A percentile compares a stretch with the other conserved stretches of the same genome.
Conservation (phyloP, 1,140 invertebrate species). For the Megalonaias nervosa region DNA sequence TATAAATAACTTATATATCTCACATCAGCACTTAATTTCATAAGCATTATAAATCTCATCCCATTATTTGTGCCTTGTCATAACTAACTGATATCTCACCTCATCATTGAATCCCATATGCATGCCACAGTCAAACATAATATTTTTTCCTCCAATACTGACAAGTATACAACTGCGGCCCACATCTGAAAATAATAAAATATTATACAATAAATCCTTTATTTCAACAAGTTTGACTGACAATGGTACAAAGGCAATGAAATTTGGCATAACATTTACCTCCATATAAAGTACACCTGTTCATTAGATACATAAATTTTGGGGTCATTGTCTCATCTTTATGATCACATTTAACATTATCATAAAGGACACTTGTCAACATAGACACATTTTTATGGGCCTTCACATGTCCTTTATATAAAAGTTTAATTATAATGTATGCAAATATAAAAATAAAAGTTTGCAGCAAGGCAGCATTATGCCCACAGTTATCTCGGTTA, state of each 20-base stretch:
- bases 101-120: constrained; percentile 99
- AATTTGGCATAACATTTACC: background rate
- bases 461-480: too few species aligned
- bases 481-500: too few species aligned
- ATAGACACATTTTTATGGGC: too few species aligned
- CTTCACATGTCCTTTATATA: too few species aligned
- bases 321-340: background rate
- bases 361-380: too few species aligned
- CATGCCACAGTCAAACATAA: constrained; percentile 99
- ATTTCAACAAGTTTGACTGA: background rate
- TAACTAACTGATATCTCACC: constrained; percentile 63
- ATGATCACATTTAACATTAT: background rate
- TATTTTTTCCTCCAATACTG: constrained; percentile 97
- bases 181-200: constrained; percentile 81
- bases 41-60: too few species aligned
- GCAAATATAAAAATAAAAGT: too few species aligned
- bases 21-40: too few species aligned
- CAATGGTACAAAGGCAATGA: background rate
- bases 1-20: too few species aligned
- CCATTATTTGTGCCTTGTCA: too few species aligned
- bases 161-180: constrained; percentile 98
- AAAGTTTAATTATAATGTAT: too few species aligned
- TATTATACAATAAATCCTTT: background rate
- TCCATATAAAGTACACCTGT: background rate
- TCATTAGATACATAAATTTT: background rate